A percentile compares a stretch with the other conserved stretches of the same genome.
Conservation (phyloP, 1,140 invertebrate genomes). For the Drosophila tani region DNA sequence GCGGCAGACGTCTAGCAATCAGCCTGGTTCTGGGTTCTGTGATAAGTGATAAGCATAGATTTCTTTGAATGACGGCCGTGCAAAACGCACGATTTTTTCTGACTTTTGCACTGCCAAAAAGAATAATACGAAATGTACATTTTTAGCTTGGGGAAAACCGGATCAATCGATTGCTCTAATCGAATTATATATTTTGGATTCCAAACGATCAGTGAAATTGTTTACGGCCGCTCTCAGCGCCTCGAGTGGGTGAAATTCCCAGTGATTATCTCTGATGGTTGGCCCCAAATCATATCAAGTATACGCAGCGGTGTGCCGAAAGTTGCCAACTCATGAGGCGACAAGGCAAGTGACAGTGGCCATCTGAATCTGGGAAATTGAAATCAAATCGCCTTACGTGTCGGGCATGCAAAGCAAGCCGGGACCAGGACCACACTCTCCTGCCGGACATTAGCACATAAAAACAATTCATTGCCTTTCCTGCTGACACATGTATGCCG, state of each 20-base stretch:
- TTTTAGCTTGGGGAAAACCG: constrained; percentile 23
- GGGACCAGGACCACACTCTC: neutral
- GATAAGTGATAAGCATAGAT: constrained; percentile 27
- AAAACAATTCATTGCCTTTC: constrained; percentile 76
- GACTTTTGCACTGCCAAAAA: constrained; percentile 4
- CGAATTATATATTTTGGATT: constrained; percentile 42
- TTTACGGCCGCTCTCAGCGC: constrained; percentile 8
- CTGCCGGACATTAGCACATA: constrained; percentile 73
- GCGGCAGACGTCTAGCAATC: constrained; percentile 30
- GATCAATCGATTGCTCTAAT: constrained; percentile 13
- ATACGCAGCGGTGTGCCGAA: constrained; percentile 32
- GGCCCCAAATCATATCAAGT: constrained; percentile 15
- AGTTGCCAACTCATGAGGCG: constrained; percentile 34
- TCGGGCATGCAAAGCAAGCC: constrained; percentile 66
- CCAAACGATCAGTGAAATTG: constrained; percentile 10
- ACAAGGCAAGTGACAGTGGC: constrained; percentile 28
- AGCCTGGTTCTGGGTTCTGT: neutral
- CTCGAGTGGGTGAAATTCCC: constrained; percentile 49
- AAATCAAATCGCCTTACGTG: constrained; percentile 84
- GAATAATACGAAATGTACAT: neutral
- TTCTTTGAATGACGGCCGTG: constrained; percentile 33
- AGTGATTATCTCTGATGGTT: constrained; percentile 41
- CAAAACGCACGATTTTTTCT: neutral
- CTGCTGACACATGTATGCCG: constrained; percentile 72
- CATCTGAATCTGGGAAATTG: constrained; percentile 83